Conservation (phyloP, 2,797 vertebrate species). For the Acanthurus lineatus region DNA sequence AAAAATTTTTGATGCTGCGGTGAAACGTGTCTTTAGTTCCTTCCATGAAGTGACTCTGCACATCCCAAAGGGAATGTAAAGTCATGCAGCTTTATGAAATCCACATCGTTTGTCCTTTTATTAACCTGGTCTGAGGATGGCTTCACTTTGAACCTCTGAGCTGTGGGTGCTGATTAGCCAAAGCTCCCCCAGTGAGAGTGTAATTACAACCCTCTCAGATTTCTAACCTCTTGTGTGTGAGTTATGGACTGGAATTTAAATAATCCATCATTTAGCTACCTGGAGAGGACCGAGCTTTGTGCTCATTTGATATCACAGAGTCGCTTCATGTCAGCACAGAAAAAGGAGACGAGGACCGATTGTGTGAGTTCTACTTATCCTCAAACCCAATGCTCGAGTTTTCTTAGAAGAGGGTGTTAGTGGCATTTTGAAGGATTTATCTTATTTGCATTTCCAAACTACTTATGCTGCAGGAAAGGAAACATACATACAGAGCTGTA, state of each 20-base stretch:
- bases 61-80: neutral
- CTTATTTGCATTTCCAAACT: slow-evolving; percentile 54
- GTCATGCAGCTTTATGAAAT: slow-evolving; percentile 8
- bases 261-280: slow-evolving; percentile 66
- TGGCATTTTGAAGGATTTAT: slow-evolving; percentile 50
- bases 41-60: slow-evolving; percentile 41
- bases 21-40: slow-evolving; percentile 19
- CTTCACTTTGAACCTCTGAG: slow-evolving; percentile 56
- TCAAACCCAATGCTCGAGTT: neutral
- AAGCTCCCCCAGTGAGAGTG: slow-evolving; percentile 51
- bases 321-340: slow-evolving; percentile 34
- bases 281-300: slow-evolving; percentile 23
- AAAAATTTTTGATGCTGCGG: neutral
- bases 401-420: slow-evolving; percentile 27
- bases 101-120: slow-evolving; percentile 40
- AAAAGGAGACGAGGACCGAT: neutral
- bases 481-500: neutral
- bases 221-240: slow-evolving; percentile 54
- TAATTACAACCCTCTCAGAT: slow-evolving; percentile 64
- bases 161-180: slow-evolving; percentile 58
- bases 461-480: slow-evolving; percentile 22
- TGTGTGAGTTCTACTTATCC: slow-evolving; percentile 32
- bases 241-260: slow-evolving; percentile 65
- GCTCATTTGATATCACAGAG: slow-evolving; percentile 32
- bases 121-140: slow-evolving; percentile 44